phyloP scores from a whole-genome alignment of 2,888 invertebrate species.

The Zeuzera pyrina region DNA sequence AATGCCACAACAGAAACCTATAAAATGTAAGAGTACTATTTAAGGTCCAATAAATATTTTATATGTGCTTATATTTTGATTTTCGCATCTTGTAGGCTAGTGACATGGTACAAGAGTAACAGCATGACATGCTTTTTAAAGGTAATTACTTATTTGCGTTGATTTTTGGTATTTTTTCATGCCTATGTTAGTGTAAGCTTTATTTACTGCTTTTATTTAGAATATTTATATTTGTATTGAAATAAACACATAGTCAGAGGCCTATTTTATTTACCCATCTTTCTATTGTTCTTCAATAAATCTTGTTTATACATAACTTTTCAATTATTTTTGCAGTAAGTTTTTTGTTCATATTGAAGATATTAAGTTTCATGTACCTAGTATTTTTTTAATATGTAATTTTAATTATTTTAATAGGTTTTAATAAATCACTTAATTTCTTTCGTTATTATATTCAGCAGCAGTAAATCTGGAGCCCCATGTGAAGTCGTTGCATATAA shows the following conservation, averaged over 20 bases:
- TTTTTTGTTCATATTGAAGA: too few species aligned
- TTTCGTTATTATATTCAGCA: conserved; percentile 33
- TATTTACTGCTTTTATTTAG: background rate
- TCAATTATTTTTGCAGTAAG: too few species aligned
- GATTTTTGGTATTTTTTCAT: conserved; percentile 12
- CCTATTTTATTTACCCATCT: too few species aligned
- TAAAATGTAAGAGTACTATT: conserved; percentile 46
- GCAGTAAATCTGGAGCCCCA: conserved; percentile 84
- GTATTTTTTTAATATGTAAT: too few species aligned
- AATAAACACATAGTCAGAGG: too few species aligned
- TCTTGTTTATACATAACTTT: too few species aligned
- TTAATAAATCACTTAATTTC: too few species aligned
- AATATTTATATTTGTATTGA: background rate
- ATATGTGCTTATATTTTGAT: conserved; percentile 28
- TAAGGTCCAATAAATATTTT: conserved; percentile 5
- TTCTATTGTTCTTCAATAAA: too few species aligned
- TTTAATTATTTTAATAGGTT: too few species aligned
- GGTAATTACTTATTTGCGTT: conserved; percentile 32
- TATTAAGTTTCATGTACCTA: too few species aligned
- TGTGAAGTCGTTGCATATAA: conserved; percentile 89
- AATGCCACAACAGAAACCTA: conserved; percentile 52
- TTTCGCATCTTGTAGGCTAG: conserved; percentile 29
- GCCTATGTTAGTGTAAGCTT: background rate
- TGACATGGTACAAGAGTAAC: conserved; percentile 32
- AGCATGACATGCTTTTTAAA: conserved; percentile 29